Base-by-base conservation (phyloP, 2,113 vertebrate genomes). In the Gadus macrocephalus region DNA sequence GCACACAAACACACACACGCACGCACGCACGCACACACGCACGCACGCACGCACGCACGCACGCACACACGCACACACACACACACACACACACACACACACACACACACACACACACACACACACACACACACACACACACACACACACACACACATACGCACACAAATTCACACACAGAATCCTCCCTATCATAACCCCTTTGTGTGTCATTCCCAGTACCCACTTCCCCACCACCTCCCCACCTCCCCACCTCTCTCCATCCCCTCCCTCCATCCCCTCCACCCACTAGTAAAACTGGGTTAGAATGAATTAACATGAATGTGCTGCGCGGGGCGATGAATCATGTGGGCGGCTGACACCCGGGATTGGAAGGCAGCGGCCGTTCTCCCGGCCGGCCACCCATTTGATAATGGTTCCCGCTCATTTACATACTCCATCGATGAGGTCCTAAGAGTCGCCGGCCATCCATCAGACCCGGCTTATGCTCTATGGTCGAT, bases 361-460 rank as follows among this genome's bases (percentile, higher is more conserved):
- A 71, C 38, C 53, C 53, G 63, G 74, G 56, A 60, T 6, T 70
- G 60, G 70, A 28, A 14, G 64, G 68, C 55, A 38, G 67, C 68
- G 1, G 14, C 68, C 15, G 22, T 20, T 25, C 27, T 74, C 69
- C 53, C 68, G 67, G 9, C 42, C 11, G 15, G 53, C 42, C 60
- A n/a, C 60, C 61, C 66, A 67, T 82, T 82, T 74, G 67, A 63
- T 76, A 77, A 59, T 66, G 60, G 31, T 2, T 20, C 66, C 17
- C 72, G 53, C 64, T 80, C 64, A 80, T 83, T 85, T 78, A 70
- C 63, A 78, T 75, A 64, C 16, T 53, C 0, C 8, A 58, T 62
- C 11, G 11, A 59, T 16, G 42, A 63, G 3, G 68, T 53, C 73
- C 78, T 68, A 68, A 83, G 77, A 75, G 53, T 74, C 77, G 22